Conservation (phyloP, 2,797 vertebrate genomes). For the Ambastaia sidthimunki region DNA sequence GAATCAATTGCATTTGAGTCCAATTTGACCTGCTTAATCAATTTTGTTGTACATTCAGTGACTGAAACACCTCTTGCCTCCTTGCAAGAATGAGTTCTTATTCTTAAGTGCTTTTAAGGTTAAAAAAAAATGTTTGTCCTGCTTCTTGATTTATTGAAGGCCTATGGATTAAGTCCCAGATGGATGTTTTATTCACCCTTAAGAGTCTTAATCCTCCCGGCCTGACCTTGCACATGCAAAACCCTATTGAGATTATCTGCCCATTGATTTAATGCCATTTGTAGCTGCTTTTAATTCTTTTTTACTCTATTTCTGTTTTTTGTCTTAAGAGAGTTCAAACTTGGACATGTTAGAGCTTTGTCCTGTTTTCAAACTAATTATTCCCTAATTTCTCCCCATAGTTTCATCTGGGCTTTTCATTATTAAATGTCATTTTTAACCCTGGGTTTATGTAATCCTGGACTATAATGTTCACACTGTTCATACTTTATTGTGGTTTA, state of each 20-base stretch:
- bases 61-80: neutral
- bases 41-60: neutral
- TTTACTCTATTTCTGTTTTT: slow-evolving; percentile 2
- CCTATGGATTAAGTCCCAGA: slow-evolving; percentile 43
- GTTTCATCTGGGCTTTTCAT: neutral
- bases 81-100: neutral
- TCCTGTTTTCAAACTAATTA: neutral
- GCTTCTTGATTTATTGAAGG: slow-evolving; percentile 39
- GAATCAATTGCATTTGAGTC: slow-evolving; percentile 15
- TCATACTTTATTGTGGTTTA: neutral
- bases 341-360: neutral
- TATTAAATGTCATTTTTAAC: neutral
- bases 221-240: slow-evolving; percentile 40
- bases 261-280: neutral
- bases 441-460: neutral
- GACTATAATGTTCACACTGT: neutral
- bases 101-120: neutral
- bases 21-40: slow-evolving; percentile 8
- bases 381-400: too few relatives aligned
- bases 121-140: neutral
- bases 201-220: slow-evolving; percentile 50
- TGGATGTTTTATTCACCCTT: slow-evolving; percentile 54
- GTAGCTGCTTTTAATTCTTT: slow-evolving; percentile 25
- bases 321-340: slow-evolving; percentile 1
- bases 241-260: slow-evolving; percentile 35